These are phyloP conservation scores for Ctenosaura bakeri DNA, from an alignment of 2,797 vertebrate genomes.

Conservation along the genomic window DNA sequence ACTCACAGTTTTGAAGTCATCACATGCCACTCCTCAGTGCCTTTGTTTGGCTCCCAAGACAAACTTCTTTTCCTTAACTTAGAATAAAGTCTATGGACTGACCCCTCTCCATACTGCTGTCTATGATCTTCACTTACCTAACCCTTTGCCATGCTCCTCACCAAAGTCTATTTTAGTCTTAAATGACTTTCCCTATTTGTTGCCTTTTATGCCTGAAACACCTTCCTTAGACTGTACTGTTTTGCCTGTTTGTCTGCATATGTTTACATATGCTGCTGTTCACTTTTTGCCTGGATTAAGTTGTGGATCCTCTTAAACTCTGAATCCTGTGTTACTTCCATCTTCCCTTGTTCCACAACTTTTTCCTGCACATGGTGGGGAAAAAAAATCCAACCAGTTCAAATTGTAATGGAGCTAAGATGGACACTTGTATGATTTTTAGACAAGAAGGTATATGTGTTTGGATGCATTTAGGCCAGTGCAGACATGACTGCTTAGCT, in stretches of 20 bases:
- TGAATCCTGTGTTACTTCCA: not conserved
- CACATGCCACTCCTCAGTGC: not conserved
- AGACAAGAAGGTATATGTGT: not conserved
- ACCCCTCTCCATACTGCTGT: not conserved
- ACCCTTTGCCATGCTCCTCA: not conserved
- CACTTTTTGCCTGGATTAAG: not conserved
- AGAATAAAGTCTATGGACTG: no score
- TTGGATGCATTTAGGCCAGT: not conserved
- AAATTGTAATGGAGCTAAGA: not conserved
- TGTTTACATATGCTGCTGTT: not conserved
- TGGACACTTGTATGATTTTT: not conserved
- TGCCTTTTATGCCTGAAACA: not conserved
- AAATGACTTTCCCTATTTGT: not conserved
- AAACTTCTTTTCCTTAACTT: not conserved
- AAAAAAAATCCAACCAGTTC: not conserved
- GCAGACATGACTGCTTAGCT: not conserved
- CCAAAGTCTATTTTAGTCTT: not conserved
- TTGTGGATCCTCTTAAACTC: not conserved
- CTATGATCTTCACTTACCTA: not conserved
- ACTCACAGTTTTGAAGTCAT: not conserved
- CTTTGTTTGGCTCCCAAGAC: not conserved
- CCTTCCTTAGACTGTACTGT: not conserved
- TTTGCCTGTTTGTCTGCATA: not conserved
- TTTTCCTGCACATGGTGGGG: not conserved
- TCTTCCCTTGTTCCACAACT: not conserved